Conservation (phyloP, 2,888 invertebrate species). For the Theristus sp. region DNA sequence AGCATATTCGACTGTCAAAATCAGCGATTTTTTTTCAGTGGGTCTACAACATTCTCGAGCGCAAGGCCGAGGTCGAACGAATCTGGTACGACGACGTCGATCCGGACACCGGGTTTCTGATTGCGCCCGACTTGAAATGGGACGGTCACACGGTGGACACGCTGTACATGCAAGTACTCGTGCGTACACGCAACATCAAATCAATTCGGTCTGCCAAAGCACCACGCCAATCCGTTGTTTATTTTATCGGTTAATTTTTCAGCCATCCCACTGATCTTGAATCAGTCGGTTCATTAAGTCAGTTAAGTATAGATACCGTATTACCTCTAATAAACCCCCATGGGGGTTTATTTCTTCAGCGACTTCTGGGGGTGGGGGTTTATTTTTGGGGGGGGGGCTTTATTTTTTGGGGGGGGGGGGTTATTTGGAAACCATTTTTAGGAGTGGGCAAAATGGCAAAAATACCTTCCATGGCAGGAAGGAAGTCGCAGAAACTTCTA, state of each 20-base stretch:
- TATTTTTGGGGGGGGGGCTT: no score
- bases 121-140: constrained; percentile 91
- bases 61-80: constrained; percentile 68
- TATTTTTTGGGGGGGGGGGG: no score
- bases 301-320: not conserved
- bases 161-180: constrained; percentile 64
- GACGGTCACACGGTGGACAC: constrained; percentile 55
- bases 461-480: no score
- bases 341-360: no score
- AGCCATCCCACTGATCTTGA: not conserved
- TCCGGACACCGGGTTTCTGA: constrained; percentile 58
- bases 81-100: constrained; percentile 63
- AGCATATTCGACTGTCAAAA: no score
- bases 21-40: no score
- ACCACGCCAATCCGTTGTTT: no score
- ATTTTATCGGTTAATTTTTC: not conserved
- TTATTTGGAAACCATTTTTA: no score
- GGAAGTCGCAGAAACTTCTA: no score
- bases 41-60: constrained; percentile 86
- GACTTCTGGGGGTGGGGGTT: no score
- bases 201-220: constrained; percentile 55
- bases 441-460: no score
- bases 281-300: not conserved
- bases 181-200: constrained; percentile 51
- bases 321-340: no score